Evolutionary conservation across 2,797 vertebrate genomes (phyloP).

Genomic region (Macroramphosus scolopax): DNA sequence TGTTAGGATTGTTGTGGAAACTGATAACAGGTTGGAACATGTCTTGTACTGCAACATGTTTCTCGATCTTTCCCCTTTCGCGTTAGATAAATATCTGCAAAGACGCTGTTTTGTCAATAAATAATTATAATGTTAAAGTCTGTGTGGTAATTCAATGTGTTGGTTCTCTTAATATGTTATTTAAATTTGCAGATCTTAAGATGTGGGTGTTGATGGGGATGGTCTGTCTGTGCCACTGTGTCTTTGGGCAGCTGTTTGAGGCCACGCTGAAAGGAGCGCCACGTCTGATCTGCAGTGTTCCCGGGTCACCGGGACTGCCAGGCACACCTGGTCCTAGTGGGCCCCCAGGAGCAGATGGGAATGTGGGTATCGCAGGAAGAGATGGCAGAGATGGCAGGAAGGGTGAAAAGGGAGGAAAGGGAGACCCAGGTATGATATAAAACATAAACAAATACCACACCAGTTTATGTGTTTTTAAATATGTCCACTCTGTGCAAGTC

Average conservation of each 20-base stretch:
- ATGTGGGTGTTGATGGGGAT: slow-evolving; percentile 86
- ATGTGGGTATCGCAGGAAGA: slow-evolving; percentile 92
- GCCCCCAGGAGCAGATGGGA: slow-evolving; percentile 84
- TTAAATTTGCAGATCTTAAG: slow-evolving; percentile 78
- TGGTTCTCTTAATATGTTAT: not conserved
- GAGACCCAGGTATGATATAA: slow-evolving; percentile 84
- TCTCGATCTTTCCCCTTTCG: not conserved
- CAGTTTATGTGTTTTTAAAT: slow-evolving; percentile 14
- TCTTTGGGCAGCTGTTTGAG: slow-evolving; percentile 82
- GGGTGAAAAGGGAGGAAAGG: slow-evolving; percentile 94
- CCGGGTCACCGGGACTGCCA: slow-evolving; percentile 84
- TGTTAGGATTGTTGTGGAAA: slow-evolving; percentile 3
- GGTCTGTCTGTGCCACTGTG: slow-evolving; percentile 85
- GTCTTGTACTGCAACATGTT: not conserved
- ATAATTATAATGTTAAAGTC: not conserved
- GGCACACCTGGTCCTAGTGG: slow-evolving; percentile 85
- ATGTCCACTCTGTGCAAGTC: not conserved
- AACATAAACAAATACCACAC: slow-evolving; percentile 24
- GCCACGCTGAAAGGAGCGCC: slow-evolving; percentile 83
- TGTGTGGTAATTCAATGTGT: no score
- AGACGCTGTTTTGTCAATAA: not conserved
- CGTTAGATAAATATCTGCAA: slow-evolving; percentile 3
- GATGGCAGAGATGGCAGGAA: slow-evolving; percentile 96
- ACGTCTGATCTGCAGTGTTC: slow-evolving; percentile 89
- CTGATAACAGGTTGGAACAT: slow-evolving; percentile 1